Conservation (phyloP, 2,888 invertebrate genomes). For the Ashinkailepas kermadecensis region DNA sequence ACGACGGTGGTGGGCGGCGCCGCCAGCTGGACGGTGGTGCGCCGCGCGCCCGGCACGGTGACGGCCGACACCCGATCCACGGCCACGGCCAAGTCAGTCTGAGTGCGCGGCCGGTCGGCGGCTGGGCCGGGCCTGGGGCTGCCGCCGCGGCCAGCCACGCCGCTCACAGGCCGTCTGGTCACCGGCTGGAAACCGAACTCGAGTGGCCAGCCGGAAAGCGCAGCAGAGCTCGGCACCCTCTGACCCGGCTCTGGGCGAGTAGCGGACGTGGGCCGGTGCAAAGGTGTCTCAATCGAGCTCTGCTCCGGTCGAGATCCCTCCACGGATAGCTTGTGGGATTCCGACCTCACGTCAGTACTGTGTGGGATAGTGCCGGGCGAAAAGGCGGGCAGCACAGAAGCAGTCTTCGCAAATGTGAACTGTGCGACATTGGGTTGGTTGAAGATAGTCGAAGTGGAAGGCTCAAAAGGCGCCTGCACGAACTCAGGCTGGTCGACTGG, state of each 20-base stretch:
- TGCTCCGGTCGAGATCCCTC: too few species aligned
- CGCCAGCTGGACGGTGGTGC: background rate
- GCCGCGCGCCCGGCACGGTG: background rate
- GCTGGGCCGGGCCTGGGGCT: background rate
- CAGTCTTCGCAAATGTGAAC: background rate
- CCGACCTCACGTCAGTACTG: too few species aligned
- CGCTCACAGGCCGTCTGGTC: background rate
- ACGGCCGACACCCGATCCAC: too few species aligned
- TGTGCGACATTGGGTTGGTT: background rate
- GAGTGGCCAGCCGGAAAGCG: background rate
- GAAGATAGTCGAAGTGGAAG: too few species aligned
- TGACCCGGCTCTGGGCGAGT: too few species aligned
- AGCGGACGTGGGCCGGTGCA: too few species aligned
- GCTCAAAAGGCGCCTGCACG: background rate
- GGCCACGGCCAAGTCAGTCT: too few species aligned
- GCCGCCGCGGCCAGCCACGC: background rate
- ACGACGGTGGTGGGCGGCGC: background rate
- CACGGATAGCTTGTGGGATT: too few species aligned
- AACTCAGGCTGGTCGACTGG: background rate
- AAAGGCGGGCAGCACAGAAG: background rate
- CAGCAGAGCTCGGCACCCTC: background rate
- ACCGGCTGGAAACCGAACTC: constrained; percentile 6
- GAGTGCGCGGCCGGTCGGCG: background rate
- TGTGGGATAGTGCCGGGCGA: background rate
- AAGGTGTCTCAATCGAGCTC: too few species aligned